These are phyloP conservation scores for Porites evermanni DNA, from an alignment of 92 coral and sea anemone species.

Conservation along the genomic window DNA sequence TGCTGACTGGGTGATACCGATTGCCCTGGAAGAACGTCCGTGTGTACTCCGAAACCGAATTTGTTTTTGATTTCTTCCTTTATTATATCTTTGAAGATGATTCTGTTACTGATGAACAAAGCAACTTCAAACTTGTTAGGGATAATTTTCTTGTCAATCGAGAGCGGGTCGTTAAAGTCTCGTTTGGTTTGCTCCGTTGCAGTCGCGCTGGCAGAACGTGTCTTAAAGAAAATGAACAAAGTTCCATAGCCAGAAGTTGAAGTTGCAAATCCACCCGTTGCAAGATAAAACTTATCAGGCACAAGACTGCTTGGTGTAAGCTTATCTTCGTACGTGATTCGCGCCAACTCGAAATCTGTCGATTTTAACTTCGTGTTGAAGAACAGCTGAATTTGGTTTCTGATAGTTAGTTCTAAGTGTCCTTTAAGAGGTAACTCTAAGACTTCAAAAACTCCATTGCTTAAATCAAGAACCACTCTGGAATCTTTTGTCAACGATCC, in stretches of 20 bases:
- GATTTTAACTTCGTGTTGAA: conserved; percentile 27
- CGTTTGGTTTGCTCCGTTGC: conserved; percentile 37
- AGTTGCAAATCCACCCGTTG: conserved; percentile 43
- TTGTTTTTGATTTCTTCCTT: conserved; percentile 5
- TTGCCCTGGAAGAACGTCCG: conserved; percentile 36
- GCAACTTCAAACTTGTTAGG: conserved; percentile 41
- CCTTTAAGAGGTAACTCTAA: conserved; percentile 14
- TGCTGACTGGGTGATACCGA: conserved; percentile 41
- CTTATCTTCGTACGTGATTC: conserved; percentile 31
- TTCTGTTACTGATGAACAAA: conserved; percentile 40
- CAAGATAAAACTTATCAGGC: conserved; percentile 48
- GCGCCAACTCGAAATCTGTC: conserved; percentile 39
- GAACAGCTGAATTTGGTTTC: conserved; percentile 36
- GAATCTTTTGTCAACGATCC: conserved; percentile 23
- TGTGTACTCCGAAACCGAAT: conserved; percentile 23
- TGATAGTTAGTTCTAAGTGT: background rate
- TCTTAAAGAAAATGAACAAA: conserved; percentile 36
- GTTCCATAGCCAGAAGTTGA: conserved; percentile 32
- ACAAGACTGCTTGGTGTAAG: conserved; percentile 44
- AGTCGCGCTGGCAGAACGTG: conserved; percentile 35
- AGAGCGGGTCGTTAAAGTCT: conserved; percentile 53
- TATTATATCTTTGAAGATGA: conserved; percentile 43
- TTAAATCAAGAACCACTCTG: conserved; percentile 50
- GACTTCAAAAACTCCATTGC: conserved; percentile 37
- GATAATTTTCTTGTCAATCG: conserved; percentile 41